A percentile compares a stretch with the other conserved stretches of the same genome.
Evolutionary conservation across 1,140 invertebrate genomes (phyloP).

Genomic region (Zophobas atratus): DNA sequence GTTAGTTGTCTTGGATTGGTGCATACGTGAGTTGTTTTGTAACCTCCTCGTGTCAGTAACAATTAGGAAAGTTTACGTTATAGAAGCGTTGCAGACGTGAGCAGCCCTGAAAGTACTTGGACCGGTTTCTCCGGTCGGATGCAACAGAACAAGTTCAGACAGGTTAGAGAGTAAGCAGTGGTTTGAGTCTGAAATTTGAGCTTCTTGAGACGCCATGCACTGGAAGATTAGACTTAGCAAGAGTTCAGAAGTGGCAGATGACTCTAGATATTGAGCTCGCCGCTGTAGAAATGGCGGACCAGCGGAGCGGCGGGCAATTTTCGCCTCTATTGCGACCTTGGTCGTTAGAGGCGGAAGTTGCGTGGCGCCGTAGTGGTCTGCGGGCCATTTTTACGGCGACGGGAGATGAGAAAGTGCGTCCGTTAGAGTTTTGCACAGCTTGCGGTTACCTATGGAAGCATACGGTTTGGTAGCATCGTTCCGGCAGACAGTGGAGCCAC

Average conservation of each 20-base stretch:
- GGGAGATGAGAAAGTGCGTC: constrained; percentile 11
- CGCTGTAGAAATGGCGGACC: no score
- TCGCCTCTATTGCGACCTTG: no score
- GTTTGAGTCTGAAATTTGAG: no score
- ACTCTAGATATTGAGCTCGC: no score
- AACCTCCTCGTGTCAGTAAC: neutral
- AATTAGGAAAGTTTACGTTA: neutral
- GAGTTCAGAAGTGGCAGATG: no score
- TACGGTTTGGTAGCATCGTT: constrained; percentile 56
- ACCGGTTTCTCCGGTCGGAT: no score
- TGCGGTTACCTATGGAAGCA: constrained; percentile 62
- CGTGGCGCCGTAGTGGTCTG: neutral
- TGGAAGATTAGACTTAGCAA: no score
- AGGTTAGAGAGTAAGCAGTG: no score
- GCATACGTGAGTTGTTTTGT: no score
- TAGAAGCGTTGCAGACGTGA: constrained; percentile 23
- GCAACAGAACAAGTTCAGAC: no score
- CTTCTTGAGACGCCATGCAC: no score
- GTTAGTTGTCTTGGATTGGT: neutral
- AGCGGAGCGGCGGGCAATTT: no score
- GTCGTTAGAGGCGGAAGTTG: neutral
- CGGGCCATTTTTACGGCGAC: neutral
- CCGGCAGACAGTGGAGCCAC: constrained; percentile 54
- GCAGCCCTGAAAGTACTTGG: neutral
- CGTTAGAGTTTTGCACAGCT: constrained; percentile 27